phyloP scores from a whole-genome alignment of 2,888 invertebrate species.

The Stenchaetothrips biformis region DNA sequence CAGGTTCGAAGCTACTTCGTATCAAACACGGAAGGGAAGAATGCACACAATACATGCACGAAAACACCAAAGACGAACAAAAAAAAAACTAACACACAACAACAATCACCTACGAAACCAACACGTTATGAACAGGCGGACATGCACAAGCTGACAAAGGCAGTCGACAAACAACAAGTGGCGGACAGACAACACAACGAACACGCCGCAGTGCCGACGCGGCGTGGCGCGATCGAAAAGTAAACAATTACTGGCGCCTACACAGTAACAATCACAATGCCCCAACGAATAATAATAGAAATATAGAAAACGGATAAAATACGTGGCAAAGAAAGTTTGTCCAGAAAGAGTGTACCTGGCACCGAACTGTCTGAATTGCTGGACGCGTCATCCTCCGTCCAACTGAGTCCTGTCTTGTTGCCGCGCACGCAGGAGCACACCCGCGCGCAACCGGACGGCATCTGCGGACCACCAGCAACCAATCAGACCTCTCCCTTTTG shows the following conservation, averaged over 20 bases:
- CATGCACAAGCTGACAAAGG: neutral
- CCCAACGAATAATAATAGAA: neutral
- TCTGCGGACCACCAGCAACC: neutral
- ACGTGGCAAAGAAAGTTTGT: neutral
- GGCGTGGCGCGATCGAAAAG: neutral
- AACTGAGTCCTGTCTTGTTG: slow-evolving; percentile 8
- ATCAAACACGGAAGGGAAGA: neutral
- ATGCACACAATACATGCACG: neutral
- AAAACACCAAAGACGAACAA: neutral
- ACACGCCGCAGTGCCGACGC: neutral
- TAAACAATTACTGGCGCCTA: neutral
- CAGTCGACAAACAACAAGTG: neutral
- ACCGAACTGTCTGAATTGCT: slow-evolving; percentile 20
- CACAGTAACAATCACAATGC: neutral
- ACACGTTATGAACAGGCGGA: neutral
- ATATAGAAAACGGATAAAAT: neutral
- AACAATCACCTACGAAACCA: neutral
- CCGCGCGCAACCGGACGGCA: neutral
- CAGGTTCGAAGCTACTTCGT: neutral
- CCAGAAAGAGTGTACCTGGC: neutral
- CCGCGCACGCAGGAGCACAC: slow-evolving; percentile 10
- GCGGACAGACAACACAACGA: neutral
- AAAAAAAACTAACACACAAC: neutral
- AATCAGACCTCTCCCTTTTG: too few relatives aligned
- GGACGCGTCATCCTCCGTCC: slow-evolving; percentile 2